A percentile compares a stretch with the other conserved stretches of the same genome.
Conservation (phyloP, 2,888 invertebrate species). For the Criorhina ranunculi region DNA sequence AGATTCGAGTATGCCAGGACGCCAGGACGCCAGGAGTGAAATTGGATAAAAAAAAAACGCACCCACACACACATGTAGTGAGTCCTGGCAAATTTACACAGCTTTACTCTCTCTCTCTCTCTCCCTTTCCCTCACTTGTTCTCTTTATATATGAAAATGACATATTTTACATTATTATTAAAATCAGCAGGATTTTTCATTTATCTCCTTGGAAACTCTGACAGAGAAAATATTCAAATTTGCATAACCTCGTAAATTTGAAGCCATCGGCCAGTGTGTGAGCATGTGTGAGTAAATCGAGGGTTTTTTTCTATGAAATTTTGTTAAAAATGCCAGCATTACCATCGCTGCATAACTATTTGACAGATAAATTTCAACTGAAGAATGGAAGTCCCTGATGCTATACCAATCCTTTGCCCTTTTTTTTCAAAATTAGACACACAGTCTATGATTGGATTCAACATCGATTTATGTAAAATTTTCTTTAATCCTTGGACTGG, state of each 20-base stretch:
- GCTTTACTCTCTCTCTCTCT: background rate
- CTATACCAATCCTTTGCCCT: background rate
- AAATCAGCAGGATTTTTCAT: slow-evolving; percentile 62
- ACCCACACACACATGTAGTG: slow-evolving; percentile 5
- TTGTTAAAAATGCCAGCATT: slow-evolving; percentile 10
- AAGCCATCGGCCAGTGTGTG: background rate
- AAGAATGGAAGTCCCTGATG: slow-evolving; percentile 8
- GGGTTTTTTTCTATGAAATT: slow-evolving; percentile 9
- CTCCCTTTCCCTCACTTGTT: background rate
- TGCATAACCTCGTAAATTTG: slow-evolving; percentile 23
- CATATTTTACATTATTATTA: slow-evolving; percentile 50
- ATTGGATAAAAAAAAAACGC: slow-evolving; percentile 24
- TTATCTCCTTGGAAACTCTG: slow-evolving; percentile 4
- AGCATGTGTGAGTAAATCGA: background rate
- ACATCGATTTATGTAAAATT: slow-evolving; percentile 57
- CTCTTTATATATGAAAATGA: too few species aligned
- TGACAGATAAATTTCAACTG: background rate
- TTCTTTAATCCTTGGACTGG: slow-evolving; percentile 61
- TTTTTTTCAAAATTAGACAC: background rate
- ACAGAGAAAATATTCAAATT: slow-evolving; percentile 8
- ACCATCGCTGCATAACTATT: slow-evolving; percentile 7
- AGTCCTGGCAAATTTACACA: slow-evolving; percentile 11
- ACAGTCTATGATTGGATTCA: slow-evolving; percentile 31
- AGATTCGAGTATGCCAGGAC: slow-evolving; percentile 30
- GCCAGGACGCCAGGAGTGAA: too few species aligned